Evolutionary conservation across 2,888 invertebrate genomes (phyloP), one percentile per base, ranked within the genome.

Genomic region (Trachelus troglodyta): DNA sequence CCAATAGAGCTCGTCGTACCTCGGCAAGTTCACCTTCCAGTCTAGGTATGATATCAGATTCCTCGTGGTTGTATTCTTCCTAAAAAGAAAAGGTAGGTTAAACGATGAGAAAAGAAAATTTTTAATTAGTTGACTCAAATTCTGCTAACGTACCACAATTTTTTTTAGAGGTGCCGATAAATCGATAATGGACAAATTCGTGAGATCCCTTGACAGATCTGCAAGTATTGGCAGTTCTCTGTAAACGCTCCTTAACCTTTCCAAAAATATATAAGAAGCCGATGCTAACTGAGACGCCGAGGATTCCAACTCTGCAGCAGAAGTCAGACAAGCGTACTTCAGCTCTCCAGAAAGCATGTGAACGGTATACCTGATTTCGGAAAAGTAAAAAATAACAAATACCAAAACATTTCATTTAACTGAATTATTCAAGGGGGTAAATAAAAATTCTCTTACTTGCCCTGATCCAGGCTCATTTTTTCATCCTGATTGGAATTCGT

Each of bases 171-270:
- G 87, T 30, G 81, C 80, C 15, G 89, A 87, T 15, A 89, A 75
- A 69, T 89, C 85, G 15, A 82, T 79, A 69, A 77, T 73, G 0
- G 84, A 79, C 30, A 84, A 77, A 69, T 84, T 81, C 6, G 77
- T 75, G 1, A 88, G 76, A 34, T 89, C 87, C 12, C 76, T 80
- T 0, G 87, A 84, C 2, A 89, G 82, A 76, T 89, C 87, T 3
- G 85, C 84, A 9, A 89, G 76, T 74, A 88, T 87, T 9, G 89
- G 87, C 34, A 89, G 77, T 68, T 89, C 89, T n/a, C 83, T 84
- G 79, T 88, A 89, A 74, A 88, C 76, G 77, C 77, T 85, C 23
- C 86, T 82, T 73, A 89, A 56, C 76, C 81, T 85, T 37, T 87
- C 82, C 35, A 89, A 79, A 73, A 89, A 86, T 15, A 84, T 77